Evolutionary conservation across 2,113 vertebrate genomes (phyloP), one percentile per base, ranked within the genome.

Genomic region (Ciconia boyciana): DNA sequence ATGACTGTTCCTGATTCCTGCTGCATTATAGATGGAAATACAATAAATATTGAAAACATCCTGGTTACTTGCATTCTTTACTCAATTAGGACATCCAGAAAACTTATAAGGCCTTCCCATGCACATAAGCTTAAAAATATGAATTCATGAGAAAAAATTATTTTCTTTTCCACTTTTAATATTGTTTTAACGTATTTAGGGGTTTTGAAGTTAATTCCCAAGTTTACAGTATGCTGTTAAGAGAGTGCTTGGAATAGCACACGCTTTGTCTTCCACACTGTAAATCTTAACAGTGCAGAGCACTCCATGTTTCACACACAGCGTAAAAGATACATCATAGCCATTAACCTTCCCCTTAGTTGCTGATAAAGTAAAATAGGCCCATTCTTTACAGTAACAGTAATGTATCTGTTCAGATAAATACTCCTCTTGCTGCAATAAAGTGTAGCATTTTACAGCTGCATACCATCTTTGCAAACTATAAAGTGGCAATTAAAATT

Each of bases 291-390:
- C 57, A 94, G 77, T 32, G 29, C 70, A 91, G 89, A 97, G 93
- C 57, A 95, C 85, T 97, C 83, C 75, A 72, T 89, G 95, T 93
- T 98, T 98, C 97, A 97, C 90, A 94, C 77, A 96, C 76, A 94
- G 94, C 36, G 51, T 95, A 95, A 97, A 98, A 98, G 96, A 98
- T 97, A 94, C 83, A 97, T 97, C 96, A 97, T 46, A 83, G 87
- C 88, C 88, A 98, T 98, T 98, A 98, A 98, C 97, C 96, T 98
- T 97, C 84, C 93, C 91, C 92, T 97, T 90, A 95, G 86, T 83
- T 97, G 97, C 97, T 97, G 97, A 98, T 98, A 97, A 98, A 98
- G 92, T 97, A 98, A 98, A 98, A 98, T 84, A 87, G 91, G 58
- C 55, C 89, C 77, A 97, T 98, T 98, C 95, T 98, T 98, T 98